These are phyloP conservation scores for Eretmochelys imbricata DNA, from an alignment of 2,113 vertebrate genomes.

Conservation along the genomic window DNA sequence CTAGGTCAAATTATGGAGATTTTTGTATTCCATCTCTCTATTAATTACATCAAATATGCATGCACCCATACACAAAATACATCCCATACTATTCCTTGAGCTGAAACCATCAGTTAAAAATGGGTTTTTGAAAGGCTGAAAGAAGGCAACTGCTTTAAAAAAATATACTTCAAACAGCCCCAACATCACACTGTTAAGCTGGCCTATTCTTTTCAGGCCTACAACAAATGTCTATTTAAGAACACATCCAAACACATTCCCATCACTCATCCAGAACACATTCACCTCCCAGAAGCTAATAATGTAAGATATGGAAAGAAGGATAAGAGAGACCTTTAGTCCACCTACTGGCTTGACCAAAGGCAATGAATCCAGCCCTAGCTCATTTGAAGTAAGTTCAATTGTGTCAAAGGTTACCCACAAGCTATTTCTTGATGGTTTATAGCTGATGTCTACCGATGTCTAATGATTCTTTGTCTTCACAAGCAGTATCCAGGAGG, in stretches of 20 bases:
- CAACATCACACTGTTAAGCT: constrained; percentile 25
- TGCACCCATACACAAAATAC: constrained; percentile 30
- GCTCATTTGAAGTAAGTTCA: constrained; percentile 70
- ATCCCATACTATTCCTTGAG: constrained; percentile 37
- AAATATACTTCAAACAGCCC: constrained; percentile 44
- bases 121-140: constrained; percentile 59
- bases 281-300: constrained; percentile 62
- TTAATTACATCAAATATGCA: constrained; percentile 37
- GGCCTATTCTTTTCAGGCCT: constrained; percentile 61
- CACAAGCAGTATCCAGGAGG: constrained; percentile 22
- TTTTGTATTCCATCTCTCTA: constrained; percentile 46
- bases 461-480: constrained; percentile 74
- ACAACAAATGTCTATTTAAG: constrained; percentile 69
- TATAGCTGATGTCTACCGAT: constrained; percentile 68
- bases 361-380: constrained; percentile 60
- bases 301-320: constrained; percentile 32
- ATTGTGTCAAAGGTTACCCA: constrained; percentile 72
- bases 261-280: constrained; percentile 58
- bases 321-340: constrained; percentile 53
- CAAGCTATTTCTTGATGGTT: constrained; percentile 72
- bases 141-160: constrained; percentile 57
- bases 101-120: constrained; percentile 60
- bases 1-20: constrained; percentile 56
- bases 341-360: constrained; percentile 65
- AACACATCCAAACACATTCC: constrained; percentile 61